A percentile compares a stretch with the other conserved stretches of the same genome.
Evolutionary conservation across 2,888 invertebrate genomes (phyloP).

Genomic region (Galerucella calmariensis): DNA sequence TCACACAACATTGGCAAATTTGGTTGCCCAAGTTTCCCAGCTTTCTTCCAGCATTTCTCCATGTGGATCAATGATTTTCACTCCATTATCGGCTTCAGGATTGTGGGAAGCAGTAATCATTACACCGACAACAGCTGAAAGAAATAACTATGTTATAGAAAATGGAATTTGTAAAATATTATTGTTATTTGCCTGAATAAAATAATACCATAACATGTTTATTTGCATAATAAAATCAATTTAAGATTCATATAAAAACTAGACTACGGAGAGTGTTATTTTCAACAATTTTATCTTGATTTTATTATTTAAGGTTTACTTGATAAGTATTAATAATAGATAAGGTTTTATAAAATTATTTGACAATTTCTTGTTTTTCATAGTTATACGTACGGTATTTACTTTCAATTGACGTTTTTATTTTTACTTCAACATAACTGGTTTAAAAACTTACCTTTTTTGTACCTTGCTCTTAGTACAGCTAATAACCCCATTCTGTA

Average conservation of each 20-base stretch:
- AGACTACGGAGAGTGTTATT: not conserved
- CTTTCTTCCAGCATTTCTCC: conserved; percentile 95
- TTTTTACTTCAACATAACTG: conserved; percentile 12
- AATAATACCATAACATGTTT: not conserved
- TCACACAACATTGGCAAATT: conserved; percentile 84
- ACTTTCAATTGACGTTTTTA: conserved; percentile 24
- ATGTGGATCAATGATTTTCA: conserved; percentile 93
- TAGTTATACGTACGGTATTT: conserved; percentile 6
- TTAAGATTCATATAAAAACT: not conserved
- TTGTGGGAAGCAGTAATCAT: conserved; percentile 99
- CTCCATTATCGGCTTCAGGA: conserved; percentile 94
- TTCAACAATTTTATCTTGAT: not conserved
- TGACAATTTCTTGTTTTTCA: not conserved
- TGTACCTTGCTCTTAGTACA: conserved; percentile 84
- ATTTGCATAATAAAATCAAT: not conserved
- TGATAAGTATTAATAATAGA: not conserved
- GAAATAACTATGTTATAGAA: conserved; percentile 28
- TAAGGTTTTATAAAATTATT: not conserved
- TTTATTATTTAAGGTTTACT: not conserved
- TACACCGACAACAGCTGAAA: conserved; percentile 84
- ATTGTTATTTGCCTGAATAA: not conserved
- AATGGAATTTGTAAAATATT: too few relatives aligned
- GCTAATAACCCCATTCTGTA: conserved; percentile 95
- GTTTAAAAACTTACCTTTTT: conserved; percentile 72
- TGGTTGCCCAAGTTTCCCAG: conserved; percentile 93